Conservation (phyloP, 2,888 invertebrate species). For the Stenurella melanura region DNA sequence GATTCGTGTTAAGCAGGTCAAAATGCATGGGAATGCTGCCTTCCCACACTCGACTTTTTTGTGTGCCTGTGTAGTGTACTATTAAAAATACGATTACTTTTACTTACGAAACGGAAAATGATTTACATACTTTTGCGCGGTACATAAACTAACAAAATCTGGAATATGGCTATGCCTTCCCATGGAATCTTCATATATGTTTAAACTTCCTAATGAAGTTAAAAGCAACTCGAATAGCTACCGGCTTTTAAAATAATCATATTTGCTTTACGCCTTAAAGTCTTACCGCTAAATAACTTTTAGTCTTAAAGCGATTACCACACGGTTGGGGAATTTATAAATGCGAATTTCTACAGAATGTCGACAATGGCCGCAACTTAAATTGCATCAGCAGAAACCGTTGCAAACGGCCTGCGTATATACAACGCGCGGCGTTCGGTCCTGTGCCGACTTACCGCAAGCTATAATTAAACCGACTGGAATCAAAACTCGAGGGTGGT, state of each 20-base stretch:
- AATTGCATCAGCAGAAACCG: constrained; percentile 9
- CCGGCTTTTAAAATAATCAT: constrained; percentile 3
- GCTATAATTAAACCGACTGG: not conserved
- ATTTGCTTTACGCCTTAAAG: constrained; percentile 4
- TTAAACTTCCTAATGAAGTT: not conserved
- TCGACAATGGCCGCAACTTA: constrained; percentile 18
- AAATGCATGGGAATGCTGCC: too few species aligned
- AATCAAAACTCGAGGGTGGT: not conserved
- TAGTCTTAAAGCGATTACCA: constrained; percentile 6
- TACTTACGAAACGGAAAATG: too few species aligned
- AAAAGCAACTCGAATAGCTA: not conserved
- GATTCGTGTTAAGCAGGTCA: too few species aligned
- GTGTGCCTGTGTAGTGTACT: too few species aligned
- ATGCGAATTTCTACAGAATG: constrained; percentile 8
- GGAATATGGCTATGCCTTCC: not conserved
- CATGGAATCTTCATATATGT: not conserved
- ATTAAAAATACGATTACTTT: too few species aligned
- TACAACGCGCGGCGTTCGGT: not conserved
- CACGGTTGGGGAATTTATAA: constrained; percentile 14
- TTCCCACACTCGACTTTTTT: too few species aligned
- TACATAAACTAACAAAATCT: not conserved
- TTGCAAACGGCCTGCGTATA: constrained; percentile 1
- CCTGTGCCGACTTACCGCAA: not conserved
- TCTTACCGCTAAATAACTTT: constrained; percentile 13
- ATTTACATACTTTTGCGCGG: not conserved